These are phyloP conservation scores for Gnathonemus longibarbis DNA, from an alignment of 2,113 vertebrate species.

Conservation along the genomic window DNA sequence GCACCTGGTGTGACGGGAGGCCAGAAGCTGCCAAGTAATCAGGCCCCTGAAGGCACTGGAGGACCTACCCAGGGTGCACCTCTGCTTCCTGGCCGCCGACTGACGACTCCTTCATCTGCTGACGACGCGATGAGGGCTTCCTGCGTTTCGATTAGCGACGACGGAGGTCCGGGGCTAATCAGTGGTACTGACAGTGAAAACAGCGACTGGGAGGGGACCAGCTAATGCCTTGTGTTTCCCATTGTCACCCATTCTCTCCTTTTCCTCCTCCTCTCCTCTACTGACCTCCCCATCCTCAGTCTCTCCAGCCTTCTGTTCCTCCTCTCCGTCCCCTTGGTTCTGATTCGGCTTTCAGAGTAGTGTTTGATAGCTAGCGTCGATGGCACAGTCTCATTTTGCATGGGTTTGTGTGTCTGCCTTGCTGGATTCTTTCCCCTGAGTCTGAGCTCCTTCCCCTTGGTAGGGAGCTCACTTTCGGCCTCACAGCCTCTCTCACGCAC, in stretches of 20 bases:
- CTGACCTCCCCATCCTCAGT: neutral
- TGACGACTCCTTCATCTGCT: neutral
- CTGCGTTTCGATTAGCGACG: neutral
- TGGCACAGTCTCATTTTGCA: neutral
- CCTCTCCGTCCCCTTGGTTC: neutral
- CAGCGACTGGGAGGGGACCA: neutral
- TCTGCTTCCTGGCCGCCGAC: neutral
- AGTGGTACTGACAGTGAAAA: neutral
- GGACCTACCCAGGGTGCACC: constrained; percentile 9
- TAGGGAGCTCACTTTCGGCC: neutral
- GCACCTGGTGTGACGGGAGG: neutral
- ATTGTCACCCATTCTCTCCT: neutral
- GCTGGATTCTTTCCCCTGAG: neutral
- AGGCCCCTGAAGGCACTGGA: neutral
- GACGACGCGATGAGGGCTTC: neutral
- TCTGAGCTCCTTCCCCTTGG: neutral
- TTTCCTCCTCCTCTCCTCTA: neutral
- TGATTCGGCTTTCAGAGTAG: neutral
- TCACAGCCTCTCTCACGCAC: neutral
- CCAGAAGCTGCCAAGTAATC: neutral
- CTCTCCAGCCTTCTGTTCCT: neutral
- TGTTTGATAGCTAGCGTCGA: neutral
- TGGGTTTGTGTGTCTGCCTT: neutral
- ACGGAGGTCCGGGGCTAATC: neutral
- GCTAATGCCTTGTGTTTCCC: neutral